Evolutionary conservation across 2,888 invertebrate species (phyloP), one percentile per base, ranked within the genome.

Genomic region (Caenorhabditis auriculariae): DNA sequence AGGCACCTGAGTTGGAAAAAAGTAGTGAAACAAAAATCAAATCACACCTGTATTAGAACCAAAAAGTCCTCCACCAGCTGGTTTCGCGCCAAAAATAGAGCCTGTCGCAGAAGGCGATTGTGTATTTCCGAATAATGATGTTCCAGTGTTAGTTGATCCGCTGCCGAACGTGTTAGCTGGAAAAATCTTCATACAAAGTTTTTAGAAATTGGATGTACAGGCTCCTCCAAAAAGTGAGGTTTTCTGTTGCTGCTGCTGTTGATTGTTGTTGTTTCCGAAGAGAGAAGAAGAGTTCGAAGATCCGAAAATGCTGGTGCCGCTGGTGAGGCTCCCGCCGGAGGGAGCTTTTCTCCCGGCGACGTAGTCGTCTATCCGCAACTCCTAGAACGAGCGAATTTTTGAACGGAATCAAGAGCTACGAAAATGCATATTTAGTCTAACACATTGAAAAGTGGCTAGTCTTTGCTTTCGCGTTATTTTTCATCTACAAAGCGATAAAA

Each of bases 331-430:
- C 23, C 69, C 63, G 9, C 65, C 51, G 27, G 55, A 44, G 32
- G 74, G 64, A 37, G 93, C 92, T 84, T 95, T 95, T 3, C 94
- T 86, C 49, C 91, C 91, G 0, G 90, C 90, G 24, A 87, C 83
- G 82, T 98, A 98, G 84, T 98, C 96, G 81, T 96, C 96, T 53
- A 89, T 85, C 9, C 96, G 87, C 4, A 98, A 84, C 82, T 98
- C 98, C 84, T 85, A 71, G 35, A 73, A 71, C 37, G 57, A 27
- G 27, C 9, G 29, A 59, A 0, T 4, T 5, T 23, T 53, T 35
- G n/a, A n/a, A 9, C 35, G 12, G 35, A n/a, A 15, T n/a, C 17
- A n/a, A n/a, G 12, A 41, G 9, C 9, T 19, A 41, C 9, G 41
- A 17, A 41, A 19, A n/a, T n/a, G n/a, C n/a, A n/a, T n/a, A n/a